Percentiles rank a stretch among this genome's conserved stretches.
Evolutionary conservation across 2,888 invertebrate species (phyloP).

Genomic region (Perdita meconis): DNA sequence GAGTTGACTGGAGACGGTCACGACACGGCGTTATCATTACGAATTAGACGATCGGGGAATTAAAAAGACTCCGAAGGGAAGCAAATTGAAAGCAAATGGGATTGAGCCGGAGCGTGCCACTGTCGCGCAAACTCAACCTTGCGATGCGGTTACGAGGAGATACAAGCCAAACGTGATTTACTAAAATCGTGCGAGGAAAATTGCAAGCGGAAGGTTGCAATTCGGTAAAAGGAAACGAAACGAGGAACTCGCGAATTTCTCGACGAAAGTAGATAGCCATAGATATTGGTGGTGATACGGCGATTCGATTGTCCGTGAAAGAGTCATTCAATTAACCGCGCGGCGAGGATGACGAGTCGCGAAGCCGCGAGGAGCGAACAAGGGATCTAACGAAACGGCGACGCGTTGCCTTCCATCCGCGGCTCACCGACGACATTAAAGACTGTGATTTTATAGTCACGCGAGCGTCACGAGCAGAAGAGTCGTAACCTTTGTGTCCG

Average conservation of each 20-base stretch:
- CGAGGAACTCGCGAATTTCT: background rate
- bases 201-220: background rate
- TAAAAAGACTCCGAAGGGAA: too few relatives aligned
- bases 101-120: too few relatives aligned
- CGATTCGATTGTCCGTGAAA: conserved; percentile 59
- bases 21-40: background rate
- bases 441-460: conserved; percentile 55
- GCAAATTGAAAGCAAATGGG: too few relatives aligned
- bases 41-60: too few relatives aligned
- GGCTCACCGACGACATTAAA: conserved; percentile 46
- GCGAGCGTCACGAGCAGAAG: conserved; percentile 40
- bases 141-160: too few relatives aligned
- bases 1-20: conserved; percentile 7
- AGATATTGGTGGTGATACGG: conserved; percentile 51
- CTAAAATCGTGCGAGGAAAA: too few relatives aligned
- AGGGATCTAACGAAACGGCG: conserved; percentile 61
- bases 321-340: conserved; percentile 65
- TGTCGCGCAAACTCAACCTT: too few relatives aligned
- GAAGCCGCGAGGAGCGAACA: conserved; percentile 46
- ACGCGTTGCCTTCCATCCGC: conserved; percentile 23
- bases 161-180: too few relatives aligned
- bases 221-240: background rate
- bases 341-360: conserved; percentile 53
- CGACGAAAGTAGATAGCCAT: conserved; percentile 29
- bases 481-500: conserved; percentile 51